Evolutionary conservation across 2,888 invertebrate genomes (phyloP).

Genomic region (Agriotes lineatus): DNA sequence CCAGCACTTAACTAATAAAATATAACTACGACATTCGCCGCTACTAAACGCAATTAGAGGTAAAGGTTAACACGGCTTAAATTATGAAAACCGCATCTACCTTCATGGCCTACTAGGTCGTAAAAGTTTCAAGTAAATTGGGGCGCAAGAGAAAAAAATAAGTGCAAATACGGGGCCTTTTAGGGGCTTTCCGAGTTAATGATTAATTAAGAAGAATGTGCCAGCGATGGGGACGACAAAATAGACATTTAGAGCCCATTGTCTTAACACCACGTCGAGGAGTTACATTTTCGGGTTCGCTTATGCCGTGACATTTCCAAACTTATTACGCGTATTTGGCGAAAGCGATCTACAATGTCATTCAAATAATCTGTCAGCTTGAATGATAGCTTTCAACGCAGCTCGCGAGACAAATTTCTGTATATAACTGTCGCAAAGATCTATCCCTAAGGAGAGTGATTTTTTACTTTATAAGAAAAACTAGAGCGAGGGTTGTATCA

Average conservation of each 20-base stretch:
- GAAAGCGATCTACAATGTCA: not conserved
- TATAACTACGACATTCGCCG: constrained; percentile 20
- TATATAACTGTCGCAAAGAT: too few species aligned
- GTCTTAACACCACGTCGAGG: not conserved
- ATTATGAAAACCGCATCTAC: constrained; percentile 25
- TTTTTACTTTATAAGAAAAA: too few species aligned
- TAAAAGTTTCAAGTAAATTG: constrained; percentile 5
- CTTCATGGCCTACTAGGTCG: constrained; percentile 1
- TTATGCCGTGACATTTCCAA: constrained; percentile 7
- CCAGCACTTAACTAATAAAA: constrained; percentile 27
- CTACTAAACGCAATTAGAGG: constrained; percentile 24
- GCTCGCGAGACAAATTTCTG: too few species aligned
- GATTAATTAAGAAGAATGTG: constrained; percentile 29
- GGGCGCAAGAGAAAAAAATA: constrained; percentile 4
- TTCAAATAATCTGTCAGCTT: not conserved
- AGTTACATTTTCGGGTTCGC: not conserved
- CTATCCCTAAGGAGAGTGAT: too few species aligned
- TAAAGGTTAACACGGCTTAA: constrained; percentile 16
- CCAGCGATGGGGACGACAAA: constrained; percentile 2
- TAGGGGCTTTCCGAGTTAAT: constrained; percentile 22
- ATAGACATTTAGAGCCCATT: constrained; percentile 23
- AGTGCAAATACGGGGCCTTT: constrained; percentile 18
- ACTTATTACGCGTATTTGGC: constrained; percentile 1
- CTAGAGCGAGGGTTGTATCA: too few species aligned
- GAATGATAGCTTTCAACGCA: not conserved